These are phyloP conservation scores for Lethenteron reissneri DNA, from an alignment of 2,113 vertebrate genomes.

Conservation along the genomic window DNA sequence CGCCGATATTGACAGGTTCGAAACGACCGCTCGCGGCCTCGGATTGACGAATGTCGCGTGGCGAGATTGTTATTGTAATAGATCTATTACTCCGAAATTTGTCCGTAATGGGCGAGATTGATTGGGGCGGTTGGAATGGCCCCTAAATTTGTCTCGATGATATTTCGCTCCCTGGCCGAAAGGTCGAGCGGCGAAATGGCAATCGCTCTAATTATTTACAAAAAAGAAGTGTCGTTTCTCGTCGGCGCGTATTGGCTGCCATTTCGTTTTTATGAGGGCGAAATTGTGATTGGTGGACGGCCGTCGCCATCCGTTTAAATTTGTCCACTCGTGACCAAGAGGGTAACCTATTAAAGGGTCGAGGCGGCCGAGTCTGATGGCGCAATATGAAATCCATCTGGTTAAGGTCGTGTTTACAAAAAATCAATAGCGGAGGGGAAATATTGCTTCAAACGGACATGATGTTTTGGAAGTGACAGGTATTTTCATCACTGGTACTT, in stretches of 20 bases:
- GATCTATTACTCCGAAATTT: slow-evolving; percentile 5
- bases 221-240: background rate
- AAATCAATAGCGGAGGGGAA: background rate
- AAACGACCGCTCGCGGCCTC: slow-evolving; percentile 2
- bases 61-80: slow-evolving; percentile 6
- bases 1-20: slow-evolving; percentile 5
- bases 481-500: background rate
- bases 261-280: slow-evolving; percentile 1
- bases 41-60: background rate
- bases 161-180: slow-evolving; percentile 4
- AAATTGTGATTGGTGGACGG: slow-evolving; percentile 3
- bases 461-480: slow-evolving; percentile 5
- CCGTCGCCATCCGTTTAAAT: slow-evolving; percentile 6
- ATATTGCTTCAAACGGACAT: slow-evolving; percentile 4
- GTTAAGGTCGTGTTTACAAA: slow-evolving; percentile 7
- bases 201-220: slow-evolving; percentile 2
- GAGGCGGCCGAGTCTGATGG: background rate
- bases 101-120: slow-evolving; percentile 5
- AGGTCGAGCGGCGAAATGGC: slow-evolving; percentile 1
- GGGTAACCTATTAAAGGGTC: slow-evolving; percentile 1
- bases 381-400: slow-evolving; percentile 5
- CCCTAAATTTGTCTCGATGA: background rate
- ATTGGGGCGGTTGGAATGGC: slow-evolving; percentile 2
- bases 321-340: background rate
- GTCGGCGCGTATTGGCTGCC: slow-evolving; percentile 1